Conservation (phyloP, 2,797 vertebrate genomes). For the Zenarchopterus dispar region DNA sequence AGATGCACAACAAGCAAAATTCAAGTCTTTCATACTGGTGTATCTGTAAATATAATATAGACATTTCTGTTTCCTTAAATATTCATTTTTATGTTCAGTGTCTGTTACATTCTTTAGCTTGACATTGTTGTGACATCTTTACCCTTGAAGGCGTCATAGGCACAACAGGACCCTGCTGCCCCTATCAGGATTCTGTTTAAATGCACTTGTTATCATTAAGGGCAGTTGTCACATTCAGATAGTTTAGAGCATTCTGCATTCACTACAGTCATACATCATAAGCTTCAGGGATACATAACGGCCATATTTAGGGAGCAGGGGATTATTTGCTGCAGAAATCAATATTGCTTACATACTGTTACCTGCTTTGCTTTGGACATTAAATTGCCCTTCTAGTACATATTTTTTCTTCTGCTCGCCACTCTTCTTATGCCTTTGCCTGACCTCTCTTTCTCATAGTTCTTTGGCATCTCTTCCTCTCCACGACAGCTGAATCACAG, state of each 20-base stretch:
- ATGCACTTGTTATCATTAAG: constrained; percentile 88
- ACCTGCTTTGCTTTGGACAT: constrained; percentile 62
- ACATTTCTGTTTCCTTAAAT: constrained; percentile 72
- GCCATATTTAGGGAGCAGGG: constrained; percentile 67
- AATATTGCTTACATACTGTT: constrained; percentile 81
- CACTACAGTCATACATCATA: constrained; percentile 85
- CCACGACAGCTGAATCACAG: constrained; percentile 24
- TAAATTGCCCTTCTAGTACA: constrained; percentile 69
- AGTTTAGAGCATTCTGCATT: constrained; percentile 84
- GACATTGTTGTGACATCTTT: constrained; percentile 63
- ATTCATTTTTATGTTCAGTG: constrained; percentile 56
- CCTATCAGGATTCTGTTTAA: constrained; percentile 76
- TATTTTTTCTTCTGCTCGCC: constrained; percentile 39
- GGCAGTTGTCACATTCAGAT: constrained; percentile 82
- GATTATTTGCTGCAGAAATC: constrained; percentile 77
- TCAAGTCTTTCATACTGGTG: constrained; percentile 62
- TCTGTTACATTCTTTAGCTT: constrained; percentile 68
- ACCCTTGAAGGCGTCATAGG: constrained; percentile 66
- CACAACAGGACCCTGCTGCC: constrained; percentile 51
- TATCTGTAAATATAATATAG: constrained; percentile 75
- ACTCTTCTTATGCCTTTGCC: background rate
- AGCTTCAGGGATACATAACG: constrained; percentile 75
- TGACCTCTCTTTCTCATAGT: constrained; percentile 27
- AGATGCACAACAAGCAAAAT: constrained; percentile 78
- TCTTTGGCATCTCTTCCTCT: constrained; percentile 68